phyloP scores from a whole-genome alignment of 2,888 invertebrate species.

The Ochlodes sylvanus region DNA sequence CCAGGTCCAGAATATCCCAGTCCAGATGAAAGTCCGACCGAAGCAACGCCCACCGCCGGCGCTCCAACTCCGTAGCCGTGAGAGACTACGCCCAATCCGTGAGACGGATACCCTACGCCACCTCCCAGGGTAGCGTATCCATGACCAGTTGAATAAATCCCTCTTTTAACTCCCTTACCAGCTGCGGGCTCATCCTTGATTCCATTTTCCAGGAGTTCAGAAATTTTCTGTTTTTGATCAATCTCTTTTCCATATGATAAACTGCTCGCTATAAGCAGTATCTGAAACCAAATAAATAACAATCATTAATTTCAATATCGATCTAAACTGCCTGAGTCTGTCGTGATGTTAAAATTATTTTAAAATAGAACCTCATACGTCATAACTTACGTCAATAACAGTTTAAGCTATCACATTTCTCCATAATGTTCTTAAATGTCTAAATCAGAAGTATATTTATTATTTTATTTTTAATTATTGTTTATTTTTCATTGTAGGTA shows the following conservation, averaged over 20 bases:
- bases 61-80: constrained; percentile 42
- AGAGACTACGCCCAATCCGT: constrained; percentile 43
- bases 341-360: too few species aligned
- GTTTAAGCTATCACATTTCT: too few species aligned
- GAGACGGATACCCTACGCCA: constrained; percentile 39
- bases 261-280: constrained; percentile 70
- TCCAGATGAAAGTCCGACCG: constrained; percentile 26
- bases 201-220: constrained; percentile 68
- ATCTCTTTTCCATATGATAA: constrained; percentile 67
- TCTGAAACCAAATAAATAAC: constrained; percentile 54
- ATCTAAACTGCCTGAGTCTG: too few species aligned
- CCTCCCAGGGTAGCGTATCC: constrained; percentile 44
- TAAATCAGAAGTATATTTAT: too few species aligned
- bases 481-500: too few species aligned
- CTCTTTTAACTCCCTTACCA: constrained; percentile 71
- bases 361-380: too few species aligned
- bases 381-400: too few species aligned
- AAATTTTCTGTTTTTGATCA: constrained; percentile 61
- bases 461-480: too few species aligned
- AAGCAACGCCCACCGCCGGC: constrained; percentile 34
- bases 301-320: too few species aligned
- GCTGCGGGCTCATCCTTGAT: constrained; percentile 63
- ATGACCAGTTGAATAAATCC: constrained; percentile 55
- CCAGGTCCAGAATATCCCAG: constrained; percentile 38
- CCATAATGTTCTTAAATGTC: too few species aligned